Evolutionary conservation across 2,113 vertebrate genomes (phyloP).

Genomic region (Clupea harengus): DNA sequence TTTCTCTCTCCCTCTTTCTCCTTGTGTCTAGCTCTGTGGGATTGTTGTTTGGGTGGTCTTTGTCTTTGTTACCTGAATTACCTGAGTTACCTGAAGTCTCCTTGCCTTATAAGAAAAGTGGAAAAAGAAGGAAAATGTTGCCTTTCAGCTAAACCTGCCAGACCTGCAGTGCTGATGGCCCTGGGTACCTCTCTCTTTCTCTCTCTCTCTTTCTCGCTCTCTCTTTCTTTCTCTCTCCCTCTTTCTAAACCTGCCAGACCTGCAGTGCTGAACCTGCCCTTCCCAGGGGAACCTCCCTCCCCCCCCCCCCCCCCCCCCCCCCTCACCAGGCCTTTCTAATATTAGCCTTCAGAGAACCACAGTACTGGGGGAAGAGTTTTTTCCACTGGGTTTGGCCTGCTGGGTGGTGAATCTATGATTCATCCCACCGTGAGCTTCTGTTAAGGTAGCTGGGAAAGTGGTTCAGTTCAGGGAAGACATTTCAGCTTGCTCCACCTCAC

Average conservation of each 20-base stretch:
- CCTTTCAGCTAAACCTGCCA: background rate
- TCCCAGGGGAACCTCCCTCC: background rate
- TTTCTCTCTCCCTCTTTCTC: background rate
- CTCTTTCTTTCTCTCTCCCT: background rate
- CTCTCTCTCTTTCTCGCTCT: background rate
- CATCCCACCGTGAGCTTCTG: background rate
- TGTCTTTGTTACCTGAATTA: background rate
- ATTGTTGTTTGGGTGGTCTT: background rate
- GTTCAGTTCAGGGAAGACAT: background rate
- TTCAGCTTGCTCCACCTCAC: background rate
- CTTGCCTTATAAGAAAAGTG: background rate
- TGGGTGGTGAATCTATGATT: background rate
- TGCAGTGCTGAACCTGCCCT: slow-evolving; percentile 19
- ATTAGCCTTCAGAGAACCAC: slow-evolving; percentile 14
- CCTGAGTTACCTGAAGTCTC: background rate
- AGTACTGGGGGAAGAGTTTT: background rate
- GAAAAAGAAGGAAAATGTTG: background rate
- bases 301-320: too few relatives aligned
- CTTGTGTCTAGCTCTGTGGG: background rate
- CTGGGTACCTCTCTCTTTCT: background rate
- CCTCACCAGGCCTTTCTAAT: background rate
- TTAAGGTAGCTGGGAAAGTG: background rate
- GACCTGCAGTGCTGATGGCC: background rate
- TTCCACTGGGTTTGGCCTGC: slow-evolving; percentile 4
- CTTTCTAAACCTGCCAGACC: background rate